Conservation (phyloP, 37 sponge, comb jelly and placozoan species). For the Petrosia ficiformis region DNA sequence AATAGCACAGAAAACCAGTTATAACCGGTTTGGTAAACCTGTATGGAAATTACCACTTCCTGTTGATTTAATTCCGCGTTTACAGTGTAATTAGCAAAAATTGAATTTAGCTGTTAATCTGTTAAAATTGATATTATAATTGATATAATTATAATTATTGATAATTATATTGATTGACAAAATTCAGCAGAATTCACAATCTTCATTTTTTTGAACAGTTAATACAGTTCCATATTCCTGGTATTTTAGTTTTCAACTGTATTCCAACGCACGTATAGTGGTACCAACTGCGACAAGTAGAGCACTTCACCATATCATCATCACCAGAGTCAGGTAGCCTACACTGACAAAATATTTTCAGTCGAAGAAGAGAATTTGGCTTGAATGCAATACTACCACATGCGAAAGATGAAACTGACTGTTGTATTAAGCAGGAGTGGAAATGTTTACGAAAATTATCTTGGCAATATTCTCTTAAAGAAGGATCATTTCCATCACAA, state of each 20-base stretch:
- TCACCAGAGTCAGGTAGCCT: slow-evolving; percentile 18
- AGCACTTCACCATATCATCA: slow-evolving; percentile 11
- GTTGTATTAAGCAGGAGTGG: slow-evolving; percentile 2
- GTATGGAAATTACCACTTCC: too few relatives aligned
- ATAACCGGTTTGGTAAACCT: too few relatives aligned
- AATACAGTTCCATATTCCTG: background rate
- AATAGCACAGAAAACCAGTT: too few relatives aligned
- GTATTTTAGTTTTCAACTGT: background rate
- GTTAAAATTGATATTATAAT: too few relatives aligned
- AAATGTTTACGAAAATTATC: slow-evolving; percentile 18
- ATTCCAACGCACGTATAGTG: slow-evolving; percentile 19
- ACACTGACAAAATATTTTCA: slow-evolving; percentile 19
- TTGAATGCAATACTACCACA: background rate
- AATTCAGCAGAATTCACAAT: too few relatives aligned
- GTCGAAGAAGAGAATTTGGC: background rate
- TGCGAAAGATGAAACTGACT: slow-evolving; percentile 6
- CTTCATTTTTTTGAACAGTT: too few relatives aligned
- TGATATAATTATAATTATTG: too few relatives aligned
- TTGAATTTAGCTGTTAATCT: too few relatives aligned
- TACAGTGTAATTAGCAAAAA: too few relatives aligned
- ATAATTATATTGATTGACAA: too few relatives aligned
- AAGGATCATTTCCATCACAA: slow-evolving; percentile 1
- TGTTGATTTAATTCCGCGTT: too few relatives aligned
- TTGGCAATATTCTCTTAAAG: background rate
- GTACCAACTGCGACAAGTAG: slow-evolving; percentile 9